Evolutionary conservation across 2,797 vertebrate species (phyloP), one percentile per base, ranked within the genome.

Genomic region (Micrastur ruficollis): DNA sequence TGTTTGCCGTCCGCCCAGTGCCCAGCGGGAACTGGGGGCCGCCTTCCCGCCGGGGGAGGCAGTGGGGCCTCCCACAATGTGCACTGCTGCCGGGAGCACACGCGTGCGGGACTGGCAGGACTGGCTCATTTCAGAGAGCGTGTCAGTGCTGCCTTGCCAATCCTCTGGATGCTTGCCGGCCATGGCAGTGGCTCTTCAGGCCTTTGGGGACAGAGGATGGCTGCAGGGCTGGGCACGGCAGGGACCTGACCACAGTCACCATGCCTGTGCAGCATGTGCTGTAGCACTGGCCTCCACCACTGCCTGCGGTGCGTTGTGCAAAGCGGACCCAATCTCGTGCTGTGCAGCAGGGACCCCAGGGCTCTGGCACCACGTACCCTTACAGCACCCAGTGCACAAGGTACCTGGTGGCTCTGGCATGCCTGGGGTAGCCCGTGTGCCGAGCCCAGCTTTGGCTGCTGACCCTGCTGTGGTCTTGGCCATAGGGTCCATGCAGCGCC

Each of bases 1-100:
- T 96, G 93, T 97, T 96, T 97, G 96, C 95, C n/a, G 38, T 96
- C 83, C 31, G 58, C 95, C 90, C 47, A 16, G 61, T 9, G 36
- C 61, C 56, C 44, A 17, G 88, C 2, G 74, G 93, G 90, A 83
- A 8, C 63, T 2, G 76, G 90, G 72, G 86, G 92, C 91, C 4
- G 52, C 91, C 74, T 92, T 78, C 70, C 91, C 47, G 11, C 86
- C 4, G 56, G 83, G 83, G 92, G 73, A 78, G 83, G 86, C 89
- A 70, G 94, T 1, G 0, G 25, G 80, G 93, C 93, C 92, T 92
- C 95, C 94, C 88, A 90, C 59, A 47, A n/a, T 0, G 19, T 1
- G 29, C 7, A 3, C 50, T 21, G 90, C 72, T 2, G 3, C 66
- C 0, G 10, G 58, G 59, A 87, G 79, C 50, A 2, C 47, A 4